Percentiles rank a stretch among this genome's conserved stretches.
phyloP scores from a whole-genome alignment of 2,888 invertebrate genomes.

The Lasioglossum oenotherae region DNA sequence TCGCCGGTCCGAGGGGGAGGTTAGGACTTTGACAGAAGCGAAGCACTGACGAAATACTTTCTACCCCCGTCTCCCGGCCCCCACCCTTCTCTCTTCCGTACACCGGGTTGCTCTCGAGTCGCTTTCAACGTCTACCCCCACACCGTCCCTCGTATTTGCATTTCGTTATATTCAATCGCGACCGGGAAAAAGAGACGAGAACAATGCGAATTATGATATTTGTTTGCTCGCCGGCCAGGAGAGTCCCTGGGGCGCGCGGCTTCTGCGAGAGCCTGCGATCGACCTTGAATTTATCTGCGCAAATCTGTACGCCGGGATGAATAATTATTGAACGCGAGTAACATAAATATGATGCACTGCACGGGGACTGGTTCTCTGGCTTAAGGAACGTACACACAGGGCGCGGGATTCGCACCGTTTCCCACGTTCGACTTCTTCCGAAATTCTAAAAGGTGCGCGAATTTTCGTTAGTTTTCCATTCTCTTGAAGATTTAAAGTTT shows the following conservation, averaged over 20 bases:
- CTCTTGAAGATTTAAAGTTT: not conserved
- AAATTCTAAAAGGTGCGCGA: not conserved
- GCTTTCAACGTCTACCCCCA: conserved; percentile 67
- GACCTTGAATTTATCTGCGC: conserved; percentile 70
- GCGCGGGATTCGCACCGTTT: not conserved
- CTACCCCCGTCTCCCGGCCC: not conserved
- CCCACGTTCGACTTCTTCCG: not conserved
- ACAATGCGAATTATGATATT: conserved; percentile 84
- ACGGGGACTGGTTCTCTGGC: conserved; percentile 54
- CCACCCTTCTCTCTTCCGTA: not conserved
- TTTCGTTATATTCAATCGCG: conserved; percentile 84
- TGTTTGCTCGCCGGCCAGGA: conserved; percentile 80
- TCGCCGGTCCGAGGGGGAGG: conserved; percentile 46
- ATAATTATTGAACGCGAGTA: conserved; percentile 69
- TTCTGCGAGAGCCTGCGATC: conserved; percentile 65
- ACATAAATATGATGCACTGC: conserved; percentile 69
- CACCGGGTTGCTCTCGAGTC: conserved; percentile 25
- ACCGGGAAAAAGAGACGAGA: conserved; percentile 74
- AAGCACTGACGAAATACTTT: conserved; percentile 52
- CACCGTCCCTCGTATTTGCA: conserved; percentile 79
- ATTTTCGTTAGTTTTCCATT: not conserved
- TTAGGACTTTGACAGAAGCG: conserved; percentile 54
- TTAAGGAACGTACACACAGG: conserved; percentile 62
- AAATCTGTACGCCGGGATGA: conserved; percentile 66
- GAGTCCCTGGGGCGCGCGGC: conserved; percentile 66